A percentile compares a stretch with the other conserved stretches of the same genome.
phyloP scores from a whole-genome alignment of 1,140 invertebrate genomes.

The Pissodes strobi region DNA sequence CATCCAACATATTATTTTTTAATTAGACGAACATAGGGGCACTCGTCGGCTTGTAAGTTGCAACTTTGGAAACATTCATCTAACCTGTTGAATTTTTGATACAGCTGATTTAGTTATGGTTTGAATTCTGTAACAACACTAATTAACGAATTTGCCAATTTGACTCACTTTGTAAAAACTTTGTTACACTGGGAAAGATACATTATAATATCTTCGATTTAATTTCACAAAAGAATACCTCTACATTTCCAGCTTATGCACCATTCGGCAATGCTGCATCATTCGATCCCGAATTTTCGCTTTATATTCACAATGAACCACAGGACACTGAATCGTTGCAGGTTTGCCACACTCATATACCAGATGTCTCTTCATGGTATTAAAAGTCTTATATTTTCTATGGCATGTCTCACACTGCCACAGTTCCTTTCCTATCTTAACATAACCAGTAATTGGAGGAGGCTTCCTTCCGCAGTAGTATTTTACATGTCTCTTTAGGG shows the following conservation, averaged over 20 bases:
- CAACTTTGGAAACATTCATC: too few species aligned
- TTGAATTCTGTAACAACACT: constrained; percentile 61
- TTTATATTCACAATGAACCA: constrained; percentile 58
- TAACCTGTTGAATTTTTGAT: too few species aligned
- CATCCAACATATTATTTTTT: too few species aligned
- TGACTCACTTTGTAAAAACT: too few species aligned
- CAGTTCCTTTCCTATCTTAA: constrained; percentile 13
- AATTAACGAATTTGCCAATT: too few species aligned
- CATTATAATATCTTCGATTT: too few species aligned
- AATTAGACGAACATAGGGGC: too few species aligned
- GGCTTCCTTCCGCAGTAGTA: constrained; percentile 60
- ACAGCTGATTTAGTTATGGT: constrained; percentile 17
- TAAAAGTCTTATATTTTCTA: constrained; percentile 60
- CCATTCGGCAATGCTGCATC: constrained; percentile 59
- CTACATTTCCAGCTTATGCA: too few species aligned
- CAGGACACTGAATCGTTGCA: constrained; percentile 60
- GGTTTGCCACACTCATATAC: constrained; percentile 62
- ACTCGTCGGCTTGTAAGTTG: too few species aligned
- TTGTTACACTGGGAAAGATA: too few species aligned
- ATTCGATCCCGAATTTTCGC: constrained; percentile 55
- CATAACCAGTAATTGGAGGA: constrained; percentile 52
- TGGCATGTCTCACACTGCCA: constrained; percentile 57
- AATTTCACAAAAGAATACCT: too few species aligned
- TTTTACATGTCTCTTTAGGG: constrained; percentile 60
- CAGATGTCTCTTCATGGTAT: constrained; percentile 57